Conservation (phyloP, 23 tunicate species). For the Oikopleura dioica region DNA sequence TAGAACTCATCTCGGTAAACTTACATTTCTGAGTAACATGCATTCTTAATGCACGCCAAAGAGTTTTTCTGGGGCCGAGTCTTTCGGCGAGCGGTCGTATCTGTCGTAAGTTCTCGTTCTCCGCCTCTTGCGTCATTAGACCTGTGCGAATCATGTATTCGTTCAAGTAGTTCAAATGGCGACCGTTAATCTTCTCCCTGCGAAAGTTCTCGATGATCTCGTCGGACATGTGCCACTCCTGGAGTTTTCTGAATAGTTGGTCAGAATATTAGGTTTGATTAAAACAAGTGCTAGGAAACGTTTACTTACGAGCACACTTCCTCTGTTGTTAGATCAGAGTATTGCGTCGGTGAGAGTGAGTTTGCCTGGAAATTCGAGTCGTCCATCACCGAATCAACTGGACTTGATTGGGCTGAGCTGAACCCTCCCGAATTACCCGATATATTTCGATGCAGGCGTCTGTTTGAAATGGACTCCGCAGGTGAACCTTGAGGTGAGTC, state of each 20-base stretch:
- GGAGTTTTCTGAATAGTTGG: not conserved
- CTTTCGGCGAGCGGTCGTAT: not conserved
- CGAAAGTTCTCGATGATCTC: not conserved
- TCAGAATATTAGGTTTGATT: too few relatives aligned
- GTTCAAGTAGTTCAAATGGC: not conserved
- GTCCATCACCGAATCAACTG: not conserved
- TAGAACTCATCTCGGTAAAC: too few relatives aligned
- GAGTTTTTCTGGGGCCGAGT: not conserved
- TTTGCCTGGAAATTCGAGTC: not conserved
- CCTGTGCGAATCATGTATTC: not conserved
- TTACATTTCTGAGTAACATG: not conserved
- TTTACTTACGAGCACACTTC: constrained; percentile 10
- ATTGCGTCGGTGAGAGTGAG: constrained; percentile 9
- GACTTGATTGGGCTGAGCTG: constrained; percentile 2
- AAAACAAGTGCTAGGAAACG: not conserved
- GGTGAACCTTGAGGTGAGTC: constrained; percentile 1
- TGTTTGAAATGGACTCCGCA: not conserved
- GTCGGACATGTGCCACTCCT: not conserved
- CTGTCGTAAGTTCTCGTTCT: not conserved
- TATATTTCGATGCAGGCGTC: not conserved
- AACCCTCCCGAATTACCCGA: constrained; percentile 13
- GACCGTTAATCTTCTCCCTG: not conserved
- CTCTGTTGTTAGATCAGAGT: not conserved
- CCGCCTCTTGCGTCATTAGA: not conserved
- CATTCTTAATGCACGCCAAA: not conserved